Conservation (phyloP, 2,888 invertebrate species). For the Pyralis farinalis region DNA sequence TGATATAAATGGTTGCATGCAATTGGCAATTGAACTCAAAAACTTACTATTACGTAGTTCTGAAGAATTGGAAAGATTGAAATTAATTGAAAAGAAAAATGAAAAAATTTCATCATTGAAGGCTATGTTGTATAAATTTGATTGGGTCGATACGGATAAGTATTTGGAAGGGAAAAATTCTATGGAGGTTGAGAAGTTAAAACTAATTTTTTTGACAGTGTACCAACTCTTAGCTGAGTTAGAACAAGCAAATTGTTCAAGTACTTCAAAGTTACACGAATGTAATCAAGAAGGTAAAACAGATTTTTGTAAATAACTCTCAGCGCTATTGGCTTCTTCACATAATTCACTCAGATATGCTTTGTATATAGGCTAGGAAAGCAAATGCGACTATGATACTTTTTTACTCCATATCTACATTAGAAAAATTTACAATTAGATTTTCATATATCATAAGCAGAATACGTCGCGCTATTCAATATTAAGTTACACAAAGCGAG, state of each 20-base stretch:
- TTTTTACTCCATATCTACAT: too few relatives aligned
- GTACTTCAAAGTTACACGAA: constrained; percentile 11
- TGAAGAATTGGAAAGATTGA: constrained; percentile 17
- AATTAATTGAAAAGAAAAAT: constrained; percentile 25
- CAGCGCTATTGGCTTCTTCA: not conserved
- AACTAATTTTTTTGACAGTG: constrained; percentile 31
- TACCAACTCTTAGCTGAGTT: constrained; percentile 41
- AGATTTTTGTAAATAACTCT: constrained; percentile 11
- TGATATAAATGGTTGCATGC: constrained; percentile 30
- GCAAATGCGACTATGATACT: too few relatives aligned
- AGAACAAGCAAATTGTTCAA: constrained; percentile 23
- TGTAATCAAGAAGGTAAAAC: constrained; percentile 32
- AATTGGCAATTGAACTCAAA: constrained; percentile 35
- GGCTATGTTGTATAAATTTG: constrained; percentile 32
- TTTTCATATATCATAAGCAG: too few relatives aligned
- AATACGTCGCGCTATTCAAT: too few relatives aligned
- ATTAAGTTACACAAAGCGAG: too few relatives aligned
- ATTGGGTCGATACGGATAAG: constrained; percentile 41
- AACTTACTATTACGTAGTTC: constrained; percentile 17
- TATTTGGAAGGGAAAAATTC: constrained; percentile 28
- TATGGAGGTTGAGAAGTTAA: constrained; percentile 32
- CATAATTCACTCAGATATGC: not conserved
- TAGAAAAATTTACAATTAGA: too few relatives aligned
- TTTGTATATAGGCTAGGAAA: not conserved
- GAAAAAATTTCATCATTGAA: constrained; percentile 27